Base-by-base conservation (phyloP, 1,140 invertebrate genomes). In the Brachionus plicatilis region DNA sequence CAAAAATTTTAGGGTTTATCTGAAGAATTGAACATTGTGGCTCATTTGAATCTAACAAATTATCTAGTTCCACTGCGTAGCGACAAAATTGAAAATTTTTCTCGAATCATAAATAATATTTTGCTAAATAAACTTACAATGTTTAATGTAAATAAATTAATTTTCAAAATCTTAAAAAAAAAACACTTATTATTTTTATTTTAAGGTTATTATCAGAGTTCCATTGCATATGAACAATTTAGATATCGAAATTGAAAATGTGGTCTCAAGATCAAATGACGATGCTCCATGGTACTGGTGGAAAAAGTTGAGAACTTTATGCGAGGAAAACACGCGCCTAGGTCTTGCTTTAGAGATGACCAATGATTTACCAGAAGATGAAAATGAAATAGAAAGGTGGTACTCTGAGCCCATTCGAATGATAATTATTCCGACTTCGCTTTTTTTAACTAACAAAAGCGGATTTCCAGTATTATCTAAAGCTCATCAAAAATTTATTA, bases 401-500 rank as follows among this genome's bases (percentile, higher is more conserved):
- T 68, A 43, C 24, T 43, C 79, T 27, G 79, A 82, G 29, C 79
- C 79, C 6, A 41, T 82, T 45, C 6, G 33, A 37, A 68, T 68
- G 53, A 89, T 97, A n/a, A 91, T 96, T 47, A 88, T 98, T 27
- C 93, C 94, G 11, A 95, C 95, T 5, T 91, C 91, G 84, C 89
- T 95, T 60, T 97, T 97, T 88, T 85, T 90, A 0, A 90, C 89
- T 27, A 92, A 92, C 87, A 91, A 91, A 87, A 94, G 94, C 88
- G 94, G 94, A 85, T 97, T 93, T 89, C 95, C 95, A 56, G 95
- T 98, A 1, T 89, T 99, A 17, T 92, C 94, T n/a, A 92, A 93
- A 88, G 91, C 92, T 12, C 95, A 96, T 90, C 95, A 97, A 89
- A 88, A 89, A 12, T 89, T 97, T 60, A 89, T 98, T 0, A 91